Percentiles rank a stretch among this genome's conserved stretches.
These are phyloP conservation scores for Sebastes reedi DNA, from an alignment of 2,797 vertebrate species.

Conservation along the genomic window DNA sequence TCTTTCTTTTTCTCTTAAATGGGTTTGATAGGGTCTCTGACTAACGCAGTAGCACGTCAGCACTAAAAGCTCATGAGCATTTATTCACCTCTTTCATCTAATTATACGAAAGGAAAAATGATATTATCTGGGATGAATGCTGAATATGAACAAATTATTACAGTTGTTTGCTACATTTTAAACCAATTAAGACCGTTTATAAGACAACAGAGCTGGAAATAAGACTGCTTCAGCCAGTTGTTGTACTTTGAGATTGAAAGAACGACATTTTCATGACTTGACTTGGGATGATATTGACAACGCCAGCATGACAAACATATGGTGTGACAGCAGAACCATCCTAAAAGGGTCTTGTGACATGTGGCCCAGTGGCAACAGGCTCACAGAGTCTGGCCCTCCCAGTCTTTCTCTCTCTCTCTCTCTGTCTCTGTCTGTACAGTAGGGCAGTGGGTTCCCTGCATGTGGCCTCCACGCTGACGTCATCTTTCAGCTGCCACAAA, in stretches of 20 bases:
- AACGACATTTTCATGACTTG: not conserved
- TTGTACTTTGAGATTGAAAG: not conserved
- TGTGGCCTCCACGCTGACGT: slow-evolving; percentile 61
- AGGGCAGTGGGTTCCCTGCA: slow-evolving; percentile 48
- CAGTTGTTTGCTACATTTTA: not conserved
- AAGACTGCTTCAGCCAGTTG: not conserved
- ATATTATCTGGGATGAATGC: not conserved
- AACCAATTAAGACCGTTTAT: not conserved
- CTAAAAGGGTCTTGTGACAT: slow-evolving; percentile 6
- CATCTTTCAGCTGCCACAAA: slow-evolving; percentile 54
- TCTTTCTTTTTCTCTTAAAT: not conserved
- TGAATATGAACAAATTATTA: not conserved
- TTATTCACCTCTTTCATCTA: not conserved
- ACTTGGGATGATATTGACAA: not conserved
- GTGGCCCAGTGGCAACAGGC: slow-evolving; percentile 3
- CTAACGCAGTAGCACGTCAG: not conserved
- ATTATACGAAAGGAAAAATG: not conserved
- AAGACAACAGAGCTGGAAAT: not conserved
- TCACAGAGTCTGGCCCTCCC: slow-evolving; percentile 9
- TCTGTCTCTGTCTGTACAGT: slow-evolving; percentile 21
- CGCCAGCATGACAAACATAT: slow-evolving; percentile 17
- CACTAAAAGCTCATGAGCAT: not conserved
- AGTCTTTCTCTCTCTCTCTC: not conserved
- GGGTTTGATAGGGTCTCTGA: not conserved
- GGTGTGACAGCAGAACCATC: slow-evolving; percentile 18